Evolutionary conservation across 2,888 invertebrate genomes (phyloP), one percentile per base, ranked within the genome.

Genomic region (Yponomeuta cagnagella): DNA sequence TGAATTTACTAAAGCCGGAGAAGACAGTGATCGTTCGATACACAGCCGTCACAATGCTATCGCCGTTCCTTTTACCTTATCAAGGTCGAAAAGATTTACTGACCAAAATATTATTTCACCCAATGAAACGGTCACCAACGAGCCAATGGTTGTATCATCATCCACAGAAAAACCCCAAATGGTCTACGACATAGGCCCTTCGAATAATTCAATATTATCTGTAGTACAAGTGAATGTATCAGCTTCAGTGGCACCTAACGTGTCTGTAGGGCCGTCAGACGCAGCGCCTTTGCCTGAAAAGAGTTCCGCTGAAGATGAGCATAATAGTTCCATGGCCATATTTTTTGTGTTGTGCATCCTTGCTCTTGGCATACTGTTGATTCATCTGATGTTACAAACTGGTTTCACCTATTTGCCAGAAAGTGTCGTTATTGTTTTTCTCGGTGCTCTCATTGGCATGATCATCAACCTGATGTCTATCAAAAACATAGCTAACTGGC

Each of bases 341-440:
- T 99, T 99, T 88, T 99, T 99, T 86, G 98, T 99, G 15, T 93
- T 99, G 0, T 97, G 98, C 80, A 97, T 99, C 12, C 93, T 99
- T 72, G 98, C 98, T 70, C 89, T 99, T 72, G 98, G 98, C 71
- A 99, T 99, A 76, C 89, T 99, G 69, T 90, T 99, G 43, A 98
- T 99, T 75, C 99, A 99, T 85, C 93, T 97, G 5, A 96, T 99
- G 95, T 93, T 99, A 43, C 97, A 98, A 85, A 98, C 98, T 12
- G 97, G 98, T 76, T 97, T 99, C 82, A 97, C 98, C 76, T 99
- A 98, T 87, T 93, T 99, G 58, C 99, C 99, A 0, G 99, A 99
- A 87, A 98, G 98, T 87, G 96, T 99, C 71, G 99, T 98, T 6
- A 97, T 99, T 74, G 98, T 99, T 31, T 96, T 99, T 80, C 93